Conservation (phyloP, 2,113 vertebrate genomes). For the Diphyllodes magnificus region DNA sequence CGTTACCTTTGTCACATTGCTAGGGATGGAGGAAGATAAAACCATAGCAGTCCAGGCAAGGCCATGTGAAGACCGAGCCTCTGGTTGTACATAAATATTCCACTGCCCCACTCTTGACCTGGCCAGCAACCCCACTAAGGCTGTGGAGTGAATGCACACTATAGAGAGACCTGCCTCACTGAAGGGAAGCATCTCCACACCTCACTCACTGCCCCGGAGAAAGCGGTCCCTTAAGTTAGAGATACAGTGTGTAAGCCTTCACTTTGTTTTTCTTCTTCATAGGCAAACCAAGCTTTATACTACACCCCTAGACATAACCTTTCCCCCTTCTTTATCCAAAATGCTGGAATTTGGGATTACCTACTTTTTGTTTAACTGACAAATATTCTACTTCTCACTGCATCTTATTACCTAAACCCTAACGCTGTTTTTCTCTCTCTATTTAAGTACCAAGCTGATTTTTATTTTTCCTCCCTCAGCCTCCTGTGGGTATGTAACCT, state of each 20-base stretch:
- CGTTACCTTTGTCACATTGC: fast-evolving
- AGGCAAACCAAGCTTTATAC: background rate
- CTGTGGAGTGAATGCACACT: background rate
- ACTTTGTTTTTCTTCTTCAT: background rate
- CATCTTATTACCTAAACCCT: background rate
- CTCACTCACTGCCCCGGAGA: fast-evolving
- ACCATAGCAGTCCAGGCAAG: background rate
- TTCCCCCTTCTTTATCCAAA: background rate
- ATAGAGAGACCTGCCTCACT: fast-evolving
- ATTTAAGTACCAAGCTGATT: background rate
- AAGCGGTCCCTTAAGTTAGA: background rate
- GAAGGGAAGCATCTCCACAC: background rate
- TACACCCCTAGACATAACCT: background rate
- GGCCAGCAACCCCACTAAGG: background rate
- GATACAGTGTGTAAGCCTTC: background rate
- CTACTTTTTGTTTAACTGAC: background rate
- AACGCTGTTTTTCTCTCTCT: background rate
- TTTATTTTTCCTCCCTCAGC: background rate
- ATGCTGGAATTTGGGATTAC: background rate
- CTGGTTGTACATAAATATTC: background rate
- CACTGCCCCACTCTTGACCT: background rate
- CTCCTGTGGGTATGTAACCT: background rate
- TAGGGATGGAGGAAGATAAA: background rate
- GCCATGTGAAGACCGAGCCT: fast-evolving
- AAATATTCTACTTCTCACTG: background rate